Percentiles rank a stretch among this genome's conserved stretches.
Conservation (phyloP, 2,797 vertebrate species). For the Falco peregrinus region DNA sequence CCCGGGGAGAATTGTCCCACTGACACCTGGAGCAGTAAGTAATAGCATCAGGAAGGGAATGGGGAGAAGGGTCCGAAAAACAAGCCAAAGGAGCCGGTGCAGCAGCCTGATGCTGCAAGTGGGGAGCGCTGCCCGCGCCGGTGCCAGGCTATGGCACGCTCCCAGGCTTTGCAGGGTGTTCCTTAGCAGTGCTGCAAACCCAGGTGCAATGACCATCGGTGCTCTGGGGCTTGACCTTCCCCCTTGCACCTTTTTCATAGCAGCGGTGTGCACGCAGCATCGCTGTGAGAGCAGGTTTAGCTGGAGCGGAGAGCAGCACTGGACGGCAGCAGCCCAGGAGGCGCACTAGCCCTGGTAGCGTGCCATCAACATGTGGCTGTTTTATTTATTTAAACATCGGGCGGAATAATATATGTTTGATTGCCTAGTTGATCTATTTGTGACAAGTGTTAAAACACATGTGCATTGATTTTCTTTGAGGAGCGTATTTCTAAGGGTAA, state of each 20-base stretch:
- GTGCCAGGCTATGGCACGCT: neutral
- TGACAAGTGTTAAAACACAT: conserved; percentile 78
- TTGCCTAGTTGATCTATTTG: conserved; percentile 73
- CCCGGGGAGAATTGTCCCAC: neutral
- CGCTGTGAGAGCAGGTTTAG: neutral
- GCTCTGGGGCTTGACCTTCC: accelerated
- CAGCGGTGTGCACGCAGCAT: accelerated
- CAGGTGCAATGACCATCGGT: accelerated
- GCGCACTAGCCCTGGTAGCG: neutral
- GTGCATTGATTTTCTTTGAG: conserved; percentile 79
- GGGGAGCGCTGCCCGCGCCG: accelerated
- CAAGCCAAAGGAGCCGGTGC: accelerated
- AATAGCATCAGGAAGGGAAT: neutral
- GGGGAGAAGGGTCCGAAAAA: neutral
- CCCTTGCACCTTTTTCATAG: neutral
- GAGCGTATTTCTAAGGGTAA: conserved; percentile 78
- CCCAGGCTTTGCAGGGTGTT: accelerated
- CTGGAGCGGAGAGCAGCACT: accelerated
- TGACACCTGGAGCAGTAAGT: neutral
- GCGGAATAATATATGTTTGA: conserved; percentile 70
- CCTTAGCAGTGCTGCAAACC: accelerated
- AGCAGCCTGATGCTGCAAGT: neutral
- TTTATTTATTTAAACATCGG: conserved; percentile 67
- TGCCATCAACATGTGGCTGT: neutral
- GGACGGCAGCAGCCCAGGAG: neutral